Evolutionary conservation across 2,113 vertebrate genomes (phyloP).

Genomic region (Cyanoramphus novaezelandiae): DNA sequence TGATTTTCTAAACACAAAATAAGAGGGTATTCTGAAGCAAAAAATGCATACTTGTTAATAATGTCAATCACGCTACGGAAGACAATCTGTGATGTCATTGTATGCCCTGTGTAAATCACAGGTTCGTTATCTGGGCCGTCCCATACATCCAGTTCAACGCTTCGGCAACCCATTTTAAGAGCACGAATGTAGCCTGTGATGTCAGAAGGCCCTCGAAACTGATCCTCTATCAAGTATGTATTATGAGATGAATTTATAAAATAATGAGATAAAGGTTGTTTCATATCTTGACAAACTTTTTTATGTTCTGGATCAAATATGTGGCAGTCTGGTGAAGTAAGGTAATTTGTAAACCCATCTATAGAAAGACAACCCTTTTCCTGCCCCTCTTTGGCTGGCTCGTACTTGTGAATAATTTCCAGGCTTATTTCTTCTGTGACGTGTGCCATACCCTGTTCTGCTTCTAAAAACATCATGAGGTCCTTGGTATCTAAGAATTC

Average conservation of each 20-base stretch:
- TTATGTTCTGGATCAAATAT: conserved; percentile 98
- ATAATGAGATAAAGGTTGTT: conserved; percentile 94
- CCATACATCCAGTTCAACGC: conserved; percentile 95
- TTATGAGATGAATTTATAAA: conserved; percentile 98
- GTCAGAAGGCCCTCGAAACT: conserved; percentile 97
- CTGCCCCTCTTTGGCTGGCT: conserved; percentile 92
- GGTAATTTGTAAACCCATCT: conserved; percentile 96
- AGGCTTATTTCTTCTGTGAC: conserved; percentile 94
- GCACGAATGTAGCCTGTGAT: conserved; percentile 97
- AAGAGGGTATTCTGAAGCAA: conserved; percentile 92
- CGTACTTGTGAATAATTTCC: conserved; percentile 91
- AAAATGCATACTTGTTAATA: conserved; percentile 95
- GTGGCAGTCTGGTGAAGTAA: conserved; percentile 94
- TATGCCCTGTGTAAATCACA: conserved; percentile 95
- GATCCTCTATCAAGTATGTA: conserved; percentile 97
- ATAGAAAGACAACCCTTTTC: conserved; percentile 93
- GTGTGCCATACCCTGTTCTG: conserved; percentile 95
- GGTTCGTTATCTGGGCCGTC: conserved; percentile 96
- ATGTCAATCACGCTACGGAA: conserved; percentile 93
- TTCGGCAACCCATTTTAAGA: conserved; percentile 96
- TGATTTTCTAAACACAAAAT: conserved; percentile 96
- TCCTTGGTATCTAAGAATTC: conserved; percentile 97
- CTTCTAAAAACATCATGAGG: conserved; percentile 98
- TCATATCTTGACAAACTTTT: conserved; percentile 96
- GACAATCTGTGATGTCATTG: conserved; percentile 96